phyloP scores from a whole-genome alignment of 2,113 vertebrate species.

The Glaucidium brasilianum region DNA sequence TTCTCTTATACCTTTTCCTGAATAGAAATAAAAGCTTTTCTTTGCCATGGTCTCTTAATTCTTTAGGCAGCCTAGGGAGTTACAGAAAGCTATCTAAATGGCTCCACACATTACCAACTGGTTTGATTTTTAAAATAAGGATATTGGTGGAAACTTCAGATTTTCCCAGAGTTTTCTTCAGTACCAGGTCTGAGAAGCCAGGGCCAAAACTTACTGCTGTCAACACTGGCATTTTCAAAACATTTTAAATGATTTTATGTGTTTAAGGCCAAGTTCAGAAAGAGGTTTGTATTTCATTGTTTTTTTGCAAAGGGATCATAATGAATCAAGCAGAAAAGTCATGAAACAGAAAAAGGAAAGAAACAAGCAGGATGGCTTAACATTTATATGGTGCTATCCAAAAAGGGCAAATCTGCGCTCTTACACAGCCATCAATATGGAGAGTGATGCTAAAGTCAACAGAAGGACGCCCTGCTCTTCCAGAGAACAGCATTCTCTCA shows the following conservation, averaged over 20 bases:
- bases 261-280: neutral
- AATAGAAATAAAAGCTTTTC: neutral
- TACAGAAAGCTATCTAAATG: neutral
- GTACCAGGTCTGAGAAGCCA: neutral
- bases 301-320: neutral
- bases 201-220: neutral
- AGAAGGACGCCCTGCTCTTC: constrained; percentile 8
- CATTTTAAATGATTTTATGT: neutral
- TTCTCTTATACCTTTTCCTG: neutral
- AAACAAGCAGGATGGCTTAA: neutral
- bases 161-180: neutral
- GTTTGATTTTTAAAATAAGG: neutral
- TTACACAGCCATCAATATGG: neutral
- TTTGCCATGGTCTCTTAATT: neutral
- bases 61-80: neutral
- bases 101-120: neutral
- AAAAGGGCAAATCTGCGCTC: constrained; percentile 20
- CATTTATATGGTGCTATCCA: neutral
- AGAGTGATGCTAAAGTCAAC: constrained; percentile 18
- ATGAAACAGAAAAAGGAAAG: neutral
- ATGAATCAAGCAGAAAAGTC: neutral
- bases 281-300: neutral
- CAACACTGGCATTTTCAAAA: neutral
- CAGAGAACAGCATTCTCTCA: constrained; percentile 14
- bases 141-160: neutral